Percentiles rank a stretch among this genome's conserved stretches.
Conservation (phyloP, 2,888 invertebrate genomes). For the Megamerina dolium region DNA sequence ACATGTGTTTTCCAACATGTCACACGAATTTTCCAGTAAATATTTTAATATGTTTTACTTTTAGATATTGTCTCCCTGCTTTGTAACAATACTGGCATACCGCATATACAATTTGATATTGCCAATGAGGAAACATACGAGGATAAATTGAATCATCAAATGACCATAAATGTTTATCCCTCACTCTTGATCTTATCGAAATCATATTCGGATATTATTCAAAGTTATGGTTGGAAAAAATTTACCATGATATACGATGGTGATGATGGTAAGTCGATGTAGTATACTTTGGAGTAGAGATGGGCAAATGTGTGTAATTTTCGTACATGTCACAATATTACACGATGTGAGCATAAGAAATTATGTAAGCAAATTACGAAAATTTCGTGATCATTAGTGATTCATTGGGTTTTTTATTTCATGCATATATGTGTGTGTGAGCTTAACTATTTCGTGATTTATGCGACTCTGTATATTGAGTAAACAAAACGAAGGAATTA, state of each 20-base stretch:
- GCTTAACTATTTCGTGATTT: no score
- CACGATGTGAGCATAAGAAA: no score
- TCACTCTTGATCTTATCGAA: slow-evolving; percentile 58
- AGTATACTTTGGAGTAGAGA: no score
- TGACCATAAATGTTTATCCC: slow-evolving; percentile 66
- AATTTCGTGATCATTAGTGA: no score
- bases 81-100: slow-evolving; percentile 60
- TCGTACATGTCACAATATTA: no score
- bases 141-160: slow-evolving; percentile 50
- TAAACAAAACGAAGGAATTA: no score
- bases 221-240: slow-evolving; percentile 67
- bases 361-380: no score
- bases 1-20: background rate
- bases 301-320: no score
- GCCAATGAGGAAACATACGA: slow-evolving; percentile 49
- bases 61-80: slow-evolving; percentile 51
- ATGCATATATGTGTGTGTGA: no score
- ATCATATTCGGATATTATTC: slow-evolving; percentile 68
- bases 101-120: slow-evolving; percentile 58
- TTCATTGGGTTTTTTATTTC: no score
- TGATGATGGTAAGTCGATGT: slow-evolving; percentile 66
- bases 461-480: no score
- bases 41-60: background rate
- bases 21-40: slow-evolving; percentile 4
- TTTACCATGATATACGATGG: slow-evolving; percentile 80